Conservation (phyloP, 2,888 invertebrate genomes). For the Nycteola revayana region DNA sequence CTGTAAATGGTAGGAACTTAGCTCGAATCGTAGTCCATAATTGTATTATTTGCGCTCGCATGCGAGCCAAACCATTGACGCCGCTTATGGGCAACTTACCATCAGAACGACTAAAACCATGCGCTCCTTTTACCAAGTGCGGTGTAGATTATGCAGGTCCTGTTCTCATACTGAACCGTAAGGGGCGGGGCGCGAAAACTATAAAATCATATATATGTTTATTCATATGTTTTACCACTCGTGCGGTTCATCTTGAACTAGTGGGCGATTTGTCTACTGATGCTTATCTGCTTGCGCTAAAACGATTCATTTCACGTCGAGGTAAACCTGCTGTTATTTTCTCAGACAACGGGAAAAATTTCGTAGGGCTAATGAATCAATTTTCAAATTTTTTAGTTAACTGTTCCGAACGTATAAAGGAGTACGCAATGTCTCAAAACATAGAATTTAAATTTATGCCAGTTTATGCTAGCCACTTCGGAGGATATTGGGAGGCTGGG, state of each 20-base stretch:
- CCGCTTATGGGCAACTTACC: slow-evolving; percentile 1
- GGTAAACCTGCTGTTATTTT: not conserved
- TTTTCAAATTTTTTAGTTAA: not conserved
- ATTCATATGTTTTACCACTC: slow-evolving; percentile 2
- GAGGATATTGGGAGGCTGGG: not conserved
- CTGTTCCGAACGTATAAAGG: not conserved
- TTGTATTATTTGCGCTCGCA: slow-evolving; percentile 1
- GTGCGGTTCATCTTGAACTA: slow-evolving; percentile 1
- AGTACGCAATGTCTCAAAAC: not conserved
- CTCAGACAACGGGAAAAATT: not conserved
- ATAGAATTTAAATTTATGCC: not conserved
- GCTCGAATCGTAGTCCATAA: not conserved
- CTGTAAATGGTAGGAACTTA: not conserved
- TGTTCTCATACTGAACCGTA: not conserved
- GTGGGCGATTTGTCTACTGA: slow-evolving; percentile 4
- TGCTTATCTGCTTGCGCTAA: slow-evolving; percentile 2
- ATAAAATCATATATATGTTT: slow-evolving; percentile 2
- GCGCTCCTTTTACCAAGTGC: not conserved
- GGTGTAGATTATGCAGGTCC: slow-evolving; percentile 2
- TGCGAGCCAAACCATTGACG: not conserved
- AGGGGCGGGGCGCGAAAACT: slow-evolving; percentile 1
- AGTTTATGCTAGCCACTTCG: not conserved
- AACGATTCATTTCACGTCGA: slow-evolving; percentile 2
- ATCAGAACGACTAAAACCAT: not conserved
- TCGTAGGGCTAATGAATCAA: not conserved